phyloP scores from a whole-genome alignment of 2,888 invertebrate species.

The Trachelus stipa region DNA sequence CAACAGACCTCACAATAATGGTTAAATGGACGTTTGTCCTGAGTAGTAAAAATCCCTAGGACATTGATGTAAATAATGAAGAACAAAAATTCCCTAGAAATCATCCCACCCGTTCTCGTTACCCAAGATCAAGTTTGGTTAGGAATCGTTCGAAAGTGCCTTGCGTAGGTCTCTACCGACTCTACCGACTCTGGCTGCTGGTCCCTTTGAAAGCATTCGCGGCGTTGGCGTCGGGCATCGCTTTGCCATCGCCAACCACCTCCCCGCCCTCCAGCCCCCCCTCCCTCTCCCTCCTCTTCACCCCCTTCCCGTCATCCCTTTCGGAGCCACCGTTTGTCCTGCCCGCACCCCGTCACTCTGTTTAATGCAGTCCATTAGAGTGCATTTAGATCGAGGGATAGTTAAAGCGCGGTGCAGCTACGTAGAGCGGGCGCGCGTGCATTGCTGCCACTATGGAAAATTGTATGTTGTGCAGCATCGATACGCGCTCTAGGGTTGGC shows the following conservation, averaged over 20 bases:
- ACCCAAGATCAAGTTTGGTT: not conserved
- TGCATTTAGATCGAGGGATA: slow-evolving; percentile 67
- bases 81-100: not conserved
- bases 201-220: slow-evolving; percentile 39
- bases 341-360: slow-evolving; percentile 50
- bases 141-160: not conserved
- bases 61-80: not conserved
- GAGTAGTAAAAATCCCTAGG: no score
- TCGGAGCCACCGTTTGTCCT: slow-evolving; percentile 29
- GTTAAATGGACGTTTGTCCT: no score
- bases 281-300: slow-evolving; percentile 22
- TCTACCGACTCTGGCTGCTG: not conserved
- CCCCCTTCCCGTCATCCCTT: slow-evolving; percentile 27
- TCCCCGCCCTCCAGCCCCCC: slow-evolving; percentile 20
- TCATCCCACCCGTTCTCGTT: not conserved
- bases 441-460: slow-evolving; percentile 50
- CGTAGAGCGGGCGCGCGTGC: slow-evolving; percentile 40
- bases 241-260: slow-evolving; percentile 25
- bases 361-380: slow-evolving; percentile 68
- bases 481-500: slow-evolving; percentile 1
- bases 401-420: slow-evolving; percentile 59
- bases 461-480: slow-evolving; percentile 43
- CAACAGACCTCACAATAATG: no score
- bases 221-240: slow-evolving; percentile 34
- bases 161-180: not conserved